These are phyloP conservation scores for Ypsolopha scabrella DNA, from an alignment of 2,888 invertebrate genomes.

Conservation along the genomic window DNA sequence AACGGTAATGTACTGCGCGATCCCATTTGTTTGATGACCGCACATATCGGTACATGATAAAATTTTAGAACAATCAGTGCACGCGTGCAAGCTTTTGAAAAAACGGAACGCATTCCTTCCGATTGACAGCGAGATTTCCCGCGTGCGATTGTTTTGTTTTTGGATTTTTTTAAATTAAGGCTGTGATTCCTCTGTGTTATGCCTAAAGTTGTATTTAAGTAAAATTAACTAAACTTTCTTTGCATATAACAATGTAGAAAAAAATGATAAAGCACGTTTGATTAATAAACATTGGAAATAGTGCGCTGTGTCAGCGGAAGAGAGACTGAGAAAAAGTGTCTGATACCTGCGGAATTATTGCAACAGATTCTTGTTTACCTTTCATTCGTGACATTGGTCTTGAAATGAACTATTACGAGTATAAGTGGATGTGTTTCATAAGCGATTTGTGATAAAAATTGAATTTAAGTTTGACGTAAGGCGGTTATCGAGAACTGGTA, in stretches of 20 bases:
- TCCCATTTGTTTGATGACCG: constrained; percentile 16
- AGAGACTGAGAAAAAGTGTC: neutral
- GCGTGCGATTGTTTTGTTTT: no score
- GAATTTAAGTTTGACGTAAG: constrained; percentile 11
- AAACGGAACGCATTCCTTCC: constrained; percentile 7
- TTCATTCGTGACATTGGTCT: constrained; percentile 9
- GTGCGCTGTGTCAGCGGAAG: neutral
- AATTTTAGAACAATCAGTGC: no score
- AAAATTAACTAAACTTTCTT: no score
- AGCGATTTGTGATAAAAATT: constrained; percentile 2
- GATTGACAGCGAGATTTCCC: neutral
- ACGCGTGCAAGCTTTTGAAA: constrained; percentile 6
- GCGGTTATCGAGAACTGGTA: constrained; percentile 5
- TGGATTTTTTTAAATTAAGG: no score
- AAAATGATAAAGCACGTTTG: neutral
- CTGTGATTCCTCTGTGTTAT: no score
- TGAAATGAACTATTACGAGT: constrained; percentile 15
- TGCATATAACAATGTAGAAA: neutral
- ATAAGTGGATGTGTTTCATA: constrained; percentile 17
- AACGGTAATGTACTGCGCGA: constrained; percentile 8
- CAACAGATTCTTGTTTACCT: neutral
- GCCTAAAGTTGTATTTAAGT: no score
- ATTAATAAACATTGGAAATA: neutral
- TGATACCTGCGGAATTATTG: neutral
- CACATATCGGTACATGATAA: no score